Conservation (phyloP, 2,113 vertebrate species). For the Aix galericulata region DNA sequence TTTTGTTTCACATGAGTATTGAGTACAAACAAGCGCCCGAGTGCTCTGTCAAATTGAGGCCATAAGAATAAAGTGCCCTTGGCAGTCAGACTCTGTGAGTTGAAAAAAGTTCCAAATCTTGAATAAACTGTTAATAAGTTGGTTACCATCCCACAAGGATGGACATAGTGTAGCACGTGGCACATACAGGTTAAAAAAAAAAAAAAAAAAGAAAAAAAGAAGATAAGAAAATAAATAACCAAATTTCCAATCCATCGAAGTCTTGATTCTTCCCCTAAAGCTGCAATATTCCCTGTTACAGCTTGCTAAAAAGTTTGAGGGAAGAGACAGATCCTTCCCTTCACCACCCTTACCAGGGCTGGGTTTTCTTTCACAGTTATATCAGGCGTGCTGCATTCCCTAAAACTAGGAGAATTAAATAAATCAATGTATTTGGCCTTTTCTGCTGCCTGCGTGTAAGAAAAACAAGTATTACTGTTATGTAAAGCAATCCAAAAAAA, state of each 20-base stretch:
- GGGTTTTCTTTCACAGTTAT: background rate
- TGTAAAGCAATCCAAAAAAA: background rate
- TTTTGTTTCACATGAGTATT: constrained; percentile 20
- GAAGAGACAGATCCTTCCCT: background rate
- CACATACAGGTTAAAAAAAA: background rate
- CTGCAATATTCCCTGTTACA: background rate
- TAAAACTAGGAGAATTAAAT: background rate
- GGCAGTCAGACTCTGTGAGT: background rate
- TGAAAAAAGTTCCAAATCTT: background rate
- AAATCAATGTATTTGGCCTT: rapidly evolving
- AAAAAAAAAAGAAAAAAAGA: too few relatives aligned
- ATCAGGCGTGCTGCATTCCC: background rate
- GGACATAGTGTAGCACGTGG: rapidly evolving
- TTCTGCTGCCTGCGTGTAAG: background rate
- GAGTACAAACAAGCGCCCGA: background rate
- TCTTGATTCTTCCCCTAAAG: background rate
- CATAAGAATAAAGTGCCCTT: background rate
- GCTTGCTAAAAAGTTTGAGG: background rate
- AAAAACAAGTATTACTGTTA: background rate
- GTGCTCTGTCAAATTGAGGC: background rate
- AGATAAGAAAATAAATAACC: background rate
- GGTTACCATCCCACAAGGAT: background rate
- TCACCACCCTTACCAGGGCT: background rate
- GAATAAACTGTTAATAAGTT: background rate
- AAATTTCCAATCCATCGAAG: background rate